Evolutionary conservation across 1,140 invertebrate species (phyloP).

Genomic region (Aphaenogaster floridana): DNA sequence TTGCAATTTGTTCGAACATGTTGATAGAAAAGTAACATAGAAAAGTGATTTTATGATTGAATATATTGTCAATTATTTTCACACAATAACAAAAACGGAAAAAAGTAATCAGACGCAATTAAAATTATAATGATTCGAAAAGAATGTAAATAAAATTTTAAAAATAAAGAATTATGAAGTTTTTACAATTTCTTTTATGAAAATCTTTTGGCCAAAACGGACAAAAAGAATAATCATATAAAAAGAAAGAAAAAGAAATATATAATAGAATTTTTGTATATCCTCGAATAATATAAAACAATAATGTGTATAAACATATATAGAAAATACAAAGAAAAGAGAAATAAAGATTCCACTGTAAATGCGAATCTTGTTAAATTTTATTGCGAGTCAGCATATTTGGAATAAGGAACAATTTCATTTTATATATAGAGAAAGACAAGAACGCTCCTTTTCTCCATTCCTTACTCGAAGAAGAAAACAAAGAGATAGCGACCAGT

Average conservation of each 20-base stretch:
- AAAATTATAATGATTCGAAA: neutral
- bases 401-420: conserved; percentile 79
- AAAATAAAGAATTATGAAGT: neutral
- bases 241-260: conserved; percentile 33
- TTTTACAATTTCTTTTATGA: neutral
- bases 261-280: conserved; percentile 67
- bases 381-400: conserved; percentile 80
- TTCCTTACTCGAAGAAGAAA: conserved; percentile 27
- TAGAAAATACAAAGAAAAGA: conserved; percentile 59
- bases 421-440: conserved; percentile 63
- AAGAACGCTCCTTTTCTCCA: conserved; percentile 44
- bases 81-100: neutral
- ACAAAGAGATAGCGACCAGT: conserved; percentile 41
- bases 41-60: neutral
- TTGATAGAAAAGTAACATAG: too few relatives aligned
- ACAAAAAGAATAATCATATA: neutral
- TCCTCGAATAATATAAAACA: conserved; percentile 29
- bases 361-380: conserved; percentile 83
- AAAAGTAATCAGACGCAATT: neutral
- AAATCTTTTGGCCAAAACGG: neutral
- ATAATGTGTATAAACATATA: neutral
- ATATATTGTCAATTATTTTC: neutral
- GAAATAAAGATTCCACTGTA: conserved; percentile 78
- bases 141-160: neutral
- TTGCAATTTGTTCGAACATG: conserved; percentile 23